These are phyloP conservation scores for Caenorhabditis angaria DNA, from an alignment of 2,888 invertebrate genomes.

Conservation along the genomic window DNA sequence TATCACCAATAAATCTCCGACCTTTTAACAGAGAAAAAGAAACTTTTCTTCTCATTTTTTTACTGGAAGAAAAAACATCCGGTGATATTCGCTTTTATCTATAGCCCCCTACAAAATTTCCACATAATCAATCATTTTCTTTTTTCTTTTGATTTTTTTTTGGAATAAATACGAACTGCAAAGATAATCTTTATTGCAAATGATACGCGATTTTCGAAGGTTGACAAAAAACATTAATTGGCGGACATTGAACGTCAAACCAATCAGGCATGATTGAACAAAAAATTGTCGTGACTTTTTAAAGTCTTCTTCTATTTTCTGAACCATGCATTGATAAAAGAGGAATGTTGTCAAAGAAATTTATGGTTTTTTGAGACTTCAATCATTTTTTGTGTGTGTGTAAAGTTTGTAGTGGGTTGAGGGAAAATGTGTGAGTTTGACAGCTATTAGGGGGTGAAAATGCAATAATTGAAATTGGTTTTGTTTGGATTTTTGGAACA, in stretches of 20 bases:
- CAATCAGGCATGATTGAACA: not conserved
- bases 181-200: not conserved
- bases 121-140: not conserved
- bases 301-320: not conserved
- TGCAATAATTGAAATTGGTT: too few species aligned
- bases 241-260: not conserved
- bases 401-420: too few species aligned
- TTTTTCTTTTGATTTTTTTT: too few species aligned
- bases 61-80: too few species aligned
- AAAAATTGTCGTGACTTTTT: not conserved
- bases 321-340: not conserved
- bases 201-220: not conserved
- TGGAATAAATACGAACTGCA: not conserved
- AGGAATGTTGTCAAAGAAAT: not conserved
- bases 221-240: not conserved
- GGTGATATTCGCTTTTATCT: too few species aligned
- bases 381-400: too few species aligned
- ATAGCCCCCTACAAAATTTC: not conserved
- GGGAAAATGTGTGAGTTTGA: too few species aligned
- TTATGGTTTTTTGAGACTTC: too few species aligned
- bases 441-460: too few species aligned
- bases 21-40: not conserved
- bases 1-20: not conserved
- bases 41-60: not conserved
- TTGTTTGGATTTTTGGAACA: too few species aligned